phyloP scores from a whole-genome alignment of 2,888 invertebrate genomes.

The Sphaeridia pumilis region DNA sequence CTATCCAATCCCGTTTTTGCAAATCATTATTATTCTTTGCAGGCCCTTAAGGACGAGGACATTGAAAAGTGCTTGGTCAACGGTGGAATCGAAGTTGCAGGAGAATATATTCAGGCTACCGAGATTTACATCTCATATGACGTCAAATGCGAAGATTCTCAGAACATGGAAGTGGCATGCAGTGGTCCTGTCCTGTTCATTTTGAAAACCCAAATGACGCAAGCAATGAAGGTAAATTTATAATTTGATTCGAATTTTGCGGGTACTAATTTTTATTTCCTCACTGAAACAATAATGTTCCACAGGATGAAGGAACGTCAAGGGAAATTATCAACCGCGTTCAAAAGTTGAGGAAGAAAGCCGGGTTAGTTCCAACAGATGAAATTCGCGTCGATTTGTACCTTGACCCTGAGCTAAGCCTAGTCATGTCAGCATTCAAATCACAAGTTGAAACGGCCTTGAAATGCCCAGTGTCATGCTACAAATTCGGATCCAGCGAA shows the following conservation, averaged over 20 bases:
- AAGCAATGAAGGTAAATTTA: slow-evolving; percentile 71
- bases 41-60: slow-evolving; percentile 58
- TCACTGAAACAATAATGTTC: slow-evolving; percentile 66
- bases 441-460: slow-evolving; percentile 5
- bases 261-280: slow-evolving; percentile 78
- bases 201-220: slow-evolving; percentile 75
- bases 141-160: slow-evolving; percentile 20
- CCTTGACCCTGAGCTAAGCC: slow-evolving; percentile 44
- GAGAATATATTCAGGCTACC: slow-evolving; percentile 49
- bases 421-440: slow-evolving; percentile 3
- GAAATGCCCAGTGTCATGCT: slow-evolving; percentile 1
- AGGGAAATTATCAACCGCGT: slow-evolving; percentile 92
- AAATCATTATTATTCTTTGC: no score
- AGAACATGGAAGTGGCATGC: slow-evolving; percentile 28
- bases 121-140: slow-evolving; percentile 43
- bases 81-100: slow-evolving; percentile 60
- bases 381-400: slow-evolving; percentile 71
- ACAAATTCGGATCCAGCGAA: not conserved
- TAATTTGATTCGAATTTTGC: no score
- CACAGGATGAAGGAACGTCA: slow-evolving; percentile 88
- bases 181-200: slow-evolving; percentile 45
- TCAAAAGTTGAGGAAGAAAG: slow-evolving; percentile 92
- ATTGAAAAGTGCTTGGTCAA: slow-evolving; percentile 60
- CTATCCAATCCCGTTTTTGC: no score
- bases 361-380: slow-evolving; percentile 80